Percentiles rank a stretch among this genome's conserved stretches.
phyloP scores from a whole-genome alignment of 2,113 vertebrate genomes.

The Amphiprion percula region DNA sequence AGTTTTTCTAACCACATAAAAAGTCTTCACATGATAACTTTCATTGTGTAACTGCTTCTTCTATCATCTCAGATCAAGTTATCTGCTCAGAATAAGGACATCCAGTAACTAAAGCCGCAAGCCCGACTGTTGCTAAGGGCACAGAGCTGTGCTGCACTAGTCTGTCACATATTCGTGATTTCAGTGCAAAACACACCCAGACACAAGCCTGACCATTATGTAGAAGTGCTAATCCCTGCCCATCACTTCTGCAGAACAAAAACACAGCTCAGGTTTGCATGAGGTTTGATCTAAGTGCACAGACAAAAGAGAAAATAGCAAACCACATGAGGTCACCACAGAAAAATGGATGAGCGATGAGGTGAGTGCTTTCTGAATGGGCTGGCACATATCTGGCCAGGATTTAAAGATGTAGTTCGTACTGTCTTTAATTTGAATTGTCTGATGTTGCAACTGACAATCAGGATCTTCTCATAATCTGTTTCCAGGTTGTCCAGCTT shows the following conservation, averaged over 20 bases:
- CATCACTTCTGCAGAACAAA: not conserved
- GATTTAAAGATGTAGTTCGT: not conserved
- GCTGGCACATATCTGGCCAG: too few species aligned
- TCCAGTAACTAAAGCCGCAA: not conserved
- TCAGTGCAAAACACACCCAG: not conserved
- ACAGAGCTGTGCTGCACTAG: not conserved
- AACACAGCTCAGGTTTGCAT: not conserved
- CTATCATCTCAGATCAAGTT: too few species aligned
- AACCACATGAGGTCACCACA: not conserved
- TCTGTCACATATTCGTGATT: not conserved
- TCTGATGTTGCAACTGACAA: conserved; percentile 73
- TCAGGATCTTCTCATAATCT: conserved; percentile 82
- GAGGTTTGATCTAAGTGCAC: not conserved
- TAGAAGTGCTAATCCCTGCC: not conserved
- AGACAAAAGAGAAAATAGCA: not conserved
- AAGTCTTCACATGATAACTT: too few species aligned
- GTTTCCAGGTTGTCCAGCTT: conserved; percentile 81
- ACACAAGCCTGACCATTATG: not conserved
- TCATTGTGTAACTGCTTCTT: not conserved
- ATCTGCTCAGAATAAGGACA: too few species aligned
- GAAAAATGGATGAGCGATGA: not conserved
- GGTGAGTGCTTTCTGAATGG: not conserved
- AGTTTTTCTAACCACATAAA: too few species aligned
- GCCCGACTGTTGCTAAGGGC: not conserved
- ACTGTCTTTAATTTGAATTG: not conserved